Conservation (phyloP, 2,797 vertebrate species). For the Chrysocyon brachyurus region DNA sequence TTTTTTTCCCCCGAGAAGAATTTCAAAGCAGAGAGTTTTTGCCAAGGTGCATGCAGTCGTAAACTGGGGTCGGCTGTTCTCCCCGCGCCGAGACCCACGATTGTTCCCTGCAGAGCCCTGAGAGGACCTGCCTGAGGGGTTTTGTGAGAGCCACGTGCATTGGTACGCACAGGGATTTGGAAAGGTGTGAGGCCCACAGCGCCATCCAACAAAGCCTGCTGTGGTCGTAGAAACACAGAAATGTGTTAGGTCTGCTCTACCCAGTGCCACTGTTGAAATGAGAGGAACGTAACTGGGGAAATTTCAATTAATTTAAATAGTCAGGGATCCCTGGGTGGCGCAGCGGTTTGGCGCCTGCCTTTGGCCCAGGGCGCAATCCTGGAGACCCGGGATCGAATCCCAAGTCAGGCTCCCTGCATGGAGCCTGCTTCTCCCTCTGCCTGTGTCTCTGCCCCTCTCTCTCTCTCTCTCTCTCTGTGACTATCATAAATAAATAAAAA, state of each 20-base stretch:
- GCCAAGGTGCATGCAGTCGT: constrained; percentile 57
- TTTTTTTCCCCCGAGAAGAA: constrained; percentile 75
- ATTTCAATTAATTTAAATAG: not conserved
- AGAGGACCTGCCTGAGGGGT: not conserved
- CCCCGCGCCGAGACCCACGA: not conserved
- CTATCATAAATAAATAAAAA: no score
- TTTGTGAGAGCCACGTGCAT: not conserved
- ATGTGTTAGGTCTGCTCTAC: not conserved
- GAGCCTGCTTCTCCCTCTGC: no score
- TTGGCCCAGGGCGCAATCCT: no score
- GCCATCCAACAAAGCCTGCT: rapidly evolving
- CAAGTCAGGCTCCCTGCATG: no score
- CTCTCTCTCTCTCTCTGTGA: no score
- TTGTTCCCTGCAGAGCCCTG: not conserved
- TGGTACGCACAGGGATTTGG: not conserved
- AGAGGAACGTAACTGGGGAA: not conserved
- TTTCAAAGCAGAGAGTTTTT: constrained; percentile 64
- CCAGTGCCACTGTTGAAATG: rapidly evolving
- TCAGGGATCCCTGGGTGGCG: no score
- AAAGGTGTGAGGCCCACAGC: not conserved
- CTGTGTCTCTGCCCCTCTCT: no score
- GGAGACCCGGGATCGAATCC: no score
- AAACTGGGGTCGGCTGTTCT: not conserved
- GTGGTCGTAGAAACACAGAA: not conserved
- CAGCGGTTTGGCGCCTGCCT: no score